phyloP scores from a whole-genome alignment of 64 coral and sea anemone species.

The Porites australiensis region DNA sequence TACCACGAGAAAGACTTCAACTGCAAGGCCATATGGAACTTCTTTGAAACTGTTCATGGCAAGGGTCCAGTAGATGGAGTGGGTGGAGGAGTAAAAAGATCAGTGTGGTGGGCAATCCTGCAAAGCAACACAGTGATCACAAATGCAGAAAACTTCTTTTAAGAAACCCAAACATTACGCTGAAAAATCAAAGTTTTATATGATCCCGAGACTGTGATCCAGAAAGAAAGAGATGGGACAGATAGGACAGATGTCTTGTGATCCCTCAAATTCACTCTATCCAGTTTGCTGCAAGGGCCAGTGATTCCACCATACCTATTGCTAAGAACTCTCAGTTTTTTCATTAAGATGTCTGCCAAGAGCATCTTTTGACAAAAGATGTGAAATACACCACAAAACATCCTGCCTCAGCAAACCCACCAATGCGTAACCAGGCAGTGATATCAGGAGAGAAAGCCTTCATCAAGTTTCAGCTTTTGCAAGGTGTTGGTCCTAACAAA shows the following conservation, averaged over 20 bases:
- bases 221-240: background rate
- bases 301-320: slow-evolving; percentile 53
- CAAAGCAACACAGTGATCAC: slow-evolving; percentile 60
- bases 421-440: slow-evolving; percentile 23
- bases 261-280: slow-evolving; percentile 23
- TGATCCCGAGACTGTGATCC: background rate
- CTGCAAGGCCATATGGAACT: slow-evolving; percentile 57
- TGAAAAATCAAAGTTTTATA: slow-evolving; percentile 34
- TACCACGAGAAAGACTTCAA: slow-evolving; percentile 33
- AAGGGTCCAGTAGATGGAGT: slow-evolving; percentile 74
- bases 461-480: too few species aligned
- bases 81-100: slow-evolving; percentile 53
- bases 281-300: slow-evolving; percentile 65
- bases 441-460: slow-evolving; percentile 20
- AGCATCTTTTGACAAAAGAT: slow-evolving; percentile 50
- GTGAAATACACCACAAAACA: slow-evolving; percentile 29
- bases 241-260: background rate
- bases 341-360: slow-evolving; percentile 46
- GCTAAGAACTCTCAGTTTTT: slow-evolving; percentile 69
- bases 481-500: too few species aligned
- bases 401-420: slow-evolving; percentile 38
- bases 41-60: slow-evolving; percentile 79
- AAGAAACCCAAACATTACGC: slow-evolving; percentile 35
- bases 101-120: slow-evolving; percentile 63
- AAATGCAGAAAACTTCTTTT: slow-evolving; percentile 62